phyloP scores from a whole-genome alignment of 2,797 vertebrate genomes.

The Periophthalmus magnuspinnatus region DNA sequence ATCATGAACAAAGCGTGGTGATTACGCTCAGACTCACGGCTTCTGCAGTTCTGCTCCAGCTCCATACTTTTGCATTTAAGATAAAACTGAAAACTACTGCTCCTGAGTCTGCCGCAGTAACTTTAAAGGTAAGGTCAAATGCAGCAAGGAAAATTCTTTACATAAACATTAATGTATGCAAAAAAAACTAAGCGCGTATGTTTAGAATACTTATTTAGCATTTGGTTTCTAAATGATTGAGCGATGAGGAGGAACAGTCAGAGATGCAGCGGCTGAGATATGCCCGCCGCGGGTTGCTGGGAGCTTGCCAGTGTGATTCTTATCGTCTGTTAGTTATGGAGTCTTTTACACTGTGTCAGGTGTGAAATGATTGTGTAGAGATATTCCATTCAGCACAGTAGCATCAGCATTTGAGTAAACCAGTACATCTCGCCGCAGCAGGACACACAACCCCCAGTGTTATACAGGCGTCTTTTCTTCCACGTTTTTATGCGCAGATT shows the following conservation, averaged over 20 bases:
- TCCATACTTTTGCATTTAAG: too few relatives aligned
- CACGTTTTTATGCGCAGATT: not conserved
- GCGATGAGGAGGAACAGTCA: not conserved
- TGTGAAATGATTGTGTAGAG: not conserved
- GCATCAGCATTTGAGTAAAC: conserved; percentile 9
- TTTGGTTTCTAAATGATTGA: not conserved
- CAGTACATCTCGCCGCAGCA: not conserved
- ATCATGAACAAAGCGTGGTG: not conserved
- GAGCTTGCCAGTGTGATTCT: not conserved
- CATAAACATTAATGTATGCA: too few relatives aligned
- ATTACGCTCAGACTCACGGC: not conserved
- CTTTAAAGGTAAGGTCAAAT: too few relatives aligned
- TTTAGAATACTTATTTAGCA: not conserved
- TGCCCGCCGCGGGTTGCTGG: not conserved
- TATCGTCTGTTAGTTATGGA: not conserved
- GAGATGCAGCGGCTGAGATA: not conserved
- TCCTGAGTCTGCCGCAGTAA: too few relatives aligned
- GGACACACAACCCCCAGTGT: conserved; percentile 2
- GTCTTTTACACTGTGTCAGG: not conserved
- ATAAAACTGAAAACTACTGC: too few relatives aligned
- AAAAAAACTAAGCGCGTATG: not conserved
- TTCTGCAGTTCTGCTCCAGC: too few relatives aligned
- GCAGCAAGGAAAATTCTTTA: too few relatives aligned
- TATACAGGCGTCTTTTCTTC: conserved; percentile 20
- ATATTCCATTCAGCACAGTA: not conserved